Conservation (phyloP, 2,113 vertebrate genomes). For the Aegotheles bennettii region DNA sequence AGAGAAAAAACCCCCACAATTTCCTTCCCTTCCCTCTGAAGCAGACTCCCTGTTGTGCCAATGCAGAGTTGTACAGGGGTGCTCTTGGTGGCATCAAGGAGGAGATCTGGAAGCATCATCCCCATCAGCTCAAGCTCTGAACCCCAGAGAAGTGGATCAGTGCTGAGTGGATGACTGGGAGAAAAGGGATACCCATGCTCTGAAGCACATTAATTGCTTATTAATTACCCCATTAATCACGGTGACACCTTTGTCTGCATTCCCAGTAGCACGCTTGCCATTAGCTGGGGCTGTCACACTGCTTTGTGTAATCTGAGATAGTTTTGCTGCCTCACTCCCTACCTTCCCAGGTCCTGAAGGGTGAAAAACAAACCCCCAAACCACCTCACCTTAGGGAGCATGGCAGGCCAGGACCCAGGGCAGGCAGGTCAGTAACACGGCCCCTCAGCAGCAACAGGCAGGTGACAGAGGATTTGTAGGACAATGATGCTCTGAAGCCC, state of each 20-base stretch:
- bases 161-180: background rate
- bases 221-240: slow-evolving; percentile 91
- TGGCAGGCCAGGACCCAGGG: background rate
- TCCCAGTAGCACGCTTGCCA: slow-evolving; percentile 66
- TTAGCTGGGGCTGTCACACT: background rate
- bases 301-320: background rate
- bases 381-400: accelerated
- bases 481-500: background rate
- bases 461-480: background rate
- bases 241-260: slow-evolving; percentile 78
- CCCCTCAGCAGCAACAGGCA: background rate
- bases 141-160: background rate
- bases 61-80: background rate
- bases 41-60: background rate
- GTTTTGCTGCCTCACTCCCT: background rate
- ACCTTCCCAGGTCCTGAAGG: background rate
- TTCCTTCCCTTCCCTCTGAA: background rate
- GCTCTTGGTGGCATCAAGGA: background rate
- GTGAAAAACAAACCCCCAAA: background rate
- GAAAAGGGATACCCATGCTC: slow-evolving; percentile 67
- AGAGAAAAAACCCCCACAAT: background rate
- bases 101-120: background rate
- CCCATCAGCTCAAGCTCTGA: background rate
- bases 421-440: background rate
- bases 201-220: slow-evolving; percentile 82